These are phyloP conservation scores for Forficula auricularia DNA, from an alignment of 1,140 invertebrate species.

Conservation along the genomic window DNA sequence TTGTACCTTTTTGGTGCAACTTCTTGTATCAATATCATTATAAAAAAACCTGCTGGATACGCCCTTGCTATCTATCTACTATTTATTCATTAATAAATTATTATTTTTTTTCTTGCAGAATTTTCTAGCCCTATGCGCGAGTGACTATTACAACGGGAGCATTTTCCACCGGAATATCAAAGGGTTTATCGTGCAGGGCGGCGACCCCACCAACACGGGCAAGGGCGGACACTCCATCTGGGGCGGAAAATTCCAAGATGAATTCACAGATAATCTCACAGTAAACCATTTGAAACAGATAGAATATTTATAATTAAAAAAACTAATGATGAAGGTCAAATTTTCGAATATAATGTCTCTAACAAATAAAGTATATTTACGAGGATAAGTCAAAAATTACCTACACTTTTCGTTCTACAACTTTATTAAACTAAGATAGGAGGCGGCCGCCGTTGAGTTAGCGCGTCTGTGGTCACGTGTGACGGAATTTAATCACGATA, in stretches of 20 bases:
- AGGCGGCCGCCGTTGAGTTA: too few species aligned
- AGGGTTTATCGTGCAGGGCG: constrained; percentile 94
- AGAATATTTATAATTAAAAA: constrained; percentile 9
- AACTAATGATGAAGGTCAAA: too few species aligned
- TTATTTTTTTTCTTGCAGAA: constrained; percentile 45
- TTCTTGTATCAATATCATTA: too few species aligned
- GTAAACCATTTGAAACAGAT: too few species aligned
- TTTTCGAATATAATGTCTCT: too few species aligned
- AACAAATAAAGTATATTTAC: too few species aligned
- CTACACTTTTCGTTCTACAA: too few species aligned
- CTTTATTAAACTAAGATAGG: too few species aligned
- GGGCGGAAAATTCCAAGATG: constrained; percentile 86
- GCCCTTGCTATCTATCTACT: constrained; percentile 2
- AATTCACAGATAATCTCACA: constrained; percentile 86
- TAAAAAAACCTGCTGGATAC: constrained; percentile 6
- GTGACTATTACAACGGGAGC: constrained; percentile 86
- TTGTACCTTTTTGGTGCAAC: too few species aligned
- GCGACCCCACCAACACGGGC: constrained; percentile 87
- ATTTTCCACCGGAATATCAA: constrained; percentile 96
- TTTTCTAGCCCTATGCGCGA: constrained; percentile 90
- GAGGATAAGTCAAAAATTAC: too few species aligned
- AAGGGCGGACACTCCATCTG: constrained; percentile 86
- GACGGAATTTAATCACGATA: too few species aligned
- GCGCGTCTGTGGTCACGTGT: too few species aligned
- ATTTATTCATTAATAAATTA: background rate